A percentile compares a stretch with the other conserved stretches of the same genome.
phyloP scores from a whole-genome alignment of 2,113 vertebrate species.

The Cranoglanis bouderius region DNA sequence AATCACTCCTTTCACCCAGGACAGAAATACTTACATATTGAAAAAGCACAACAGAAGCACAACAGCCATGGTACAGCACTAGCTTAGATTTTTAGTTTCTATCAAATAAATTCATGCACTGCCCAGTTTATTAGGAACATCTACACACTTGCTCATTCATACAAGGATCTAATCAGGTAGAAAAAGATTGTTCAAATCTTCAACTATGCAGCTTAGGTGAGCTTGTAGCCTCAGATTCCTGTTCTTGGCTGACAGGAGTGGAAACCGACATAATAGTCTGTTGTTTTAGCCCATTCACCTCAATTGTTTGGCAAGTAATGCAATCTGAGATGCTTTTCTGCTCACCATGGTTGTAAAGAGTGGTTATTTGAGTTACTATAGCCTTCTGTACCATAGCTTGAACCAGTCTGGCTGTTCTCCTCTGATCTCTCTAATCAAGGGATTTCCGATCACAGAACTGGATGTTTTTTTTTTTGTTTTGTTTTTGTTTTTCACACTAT shows the following conservation, averaged over 20 bases:
- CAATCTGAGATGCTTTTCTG: background rate
- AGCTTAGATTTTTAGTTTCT: background rate
- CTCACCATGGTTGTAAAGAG: background rate
- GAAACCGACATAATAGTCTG: background rate
- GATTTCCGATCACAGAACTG: background rate
- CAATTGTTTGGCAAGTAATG: background rate
- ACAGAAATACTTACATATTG: conserved; percentile 27
- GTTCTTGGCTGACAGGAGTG: background rate
- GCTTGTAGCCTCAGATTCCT: background rate
- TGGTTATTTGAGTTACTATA: background rate
- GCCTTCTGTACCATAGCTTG: background rate
- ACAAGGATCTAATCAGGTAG: background rate
- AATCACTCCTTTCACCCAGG: conserved; percentile 40
- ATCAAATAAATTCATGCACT: background rate
- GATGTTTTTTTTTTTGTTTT: background rate
- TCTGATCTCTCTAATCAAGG: background rate
- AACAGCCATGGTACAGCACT: background rate
- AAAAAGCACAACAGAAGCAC: background rate
- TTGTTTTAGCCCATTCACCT: background rate
- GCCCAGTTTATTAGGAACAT: background rate
- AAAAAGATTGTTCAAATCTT: background rate
- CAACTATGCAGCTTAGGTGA: background rate
- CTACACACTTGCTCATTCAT: background rate
- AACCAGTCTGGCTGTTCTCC: background rate
- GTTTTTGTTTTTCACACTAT: background rate